Evolutionary conservation across 35 echinoderm and acorn worm species (phyloP).

Genomic region (Hemicentrotus pulcherrimus): DNA sequence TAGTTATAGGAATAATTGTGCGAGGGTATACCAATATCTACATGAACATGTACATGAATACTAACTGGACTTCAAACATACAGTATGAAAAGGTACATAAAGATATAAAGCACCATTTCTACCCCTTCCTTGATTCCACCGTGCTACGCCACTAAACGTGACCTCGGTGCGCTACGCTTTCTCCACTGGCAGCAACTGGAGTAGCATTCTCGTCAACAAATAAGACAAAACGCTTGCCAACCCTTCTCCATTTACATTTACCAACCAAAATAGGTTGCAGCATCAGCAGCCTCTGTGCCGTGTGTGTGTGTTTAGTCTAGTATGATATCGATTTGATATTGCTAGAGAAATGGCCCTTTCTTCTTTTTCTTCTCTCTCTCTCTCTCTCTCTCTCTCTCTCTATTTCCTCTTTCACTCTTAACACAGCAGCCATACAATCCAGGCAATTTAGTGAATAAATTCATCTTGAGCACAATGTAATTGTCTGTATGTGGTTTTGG

Average conservation of each 20-base stretch:
- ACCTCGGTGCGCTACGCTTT: not conserved
- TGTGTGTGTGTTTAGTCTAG: not conserved
- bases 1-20: no score
- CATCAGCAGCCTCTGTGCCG: not conserved
- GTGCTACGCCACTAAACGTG: not conserved
- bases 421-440: not conserved
- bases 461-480: no score
- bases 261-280: conserved; percentile 2
- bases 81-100: no score
- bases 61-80: no score
- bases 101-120: not conserved
- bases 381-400: not conserved
- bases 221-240: conserved; percentile 9
- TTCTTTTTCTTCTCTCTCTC: not conserved
- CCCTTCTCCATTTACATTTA: not conserved
- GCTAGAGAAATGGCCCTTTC: not conserved
- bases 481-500: no score
- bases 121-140: not conserved
- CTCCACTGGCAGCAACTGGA: not conserved
- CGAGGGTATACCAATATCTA: no score
- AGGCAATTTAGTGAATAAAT: not conserved
- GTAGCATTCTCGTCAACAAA: not conserved
- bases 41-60: no score
- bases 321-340: conserved; percentile 5
- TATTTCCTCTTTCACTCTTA: no score